phyloP scores from a whole-genome alignment of 2,797 vertebrate species.

The Sternotherus odoratus region DNA sequence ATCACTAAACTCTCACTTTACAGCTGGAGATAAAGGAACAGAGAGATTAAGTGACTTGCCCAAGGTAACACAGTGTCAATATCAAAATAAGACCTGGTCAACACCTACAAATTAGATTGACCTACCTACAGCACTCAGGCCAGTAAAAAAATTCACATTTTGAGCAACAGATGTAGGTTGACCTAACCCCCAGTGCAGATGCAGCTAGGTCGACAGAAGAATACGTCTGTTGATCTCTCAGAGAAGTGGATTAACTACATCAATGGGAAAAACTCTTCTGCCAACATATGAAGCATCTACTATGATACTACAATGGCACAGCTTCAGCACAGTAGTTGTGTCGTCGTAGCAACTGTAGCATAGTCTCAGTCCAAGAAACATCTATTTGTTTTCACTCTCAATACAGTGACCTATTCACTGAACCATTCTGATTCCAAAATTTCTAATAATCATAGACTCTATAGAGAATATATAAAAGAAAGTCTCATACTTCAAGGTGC shows the following conservation, averaged over 20 bases:
- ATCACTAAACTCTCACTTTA: not conserved
- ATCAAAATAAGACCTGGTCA: not conserved
- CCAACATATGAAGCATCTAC: not conserved
- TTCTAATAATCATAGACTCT: not conserved
- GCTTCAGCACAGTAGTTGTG: not conserved
- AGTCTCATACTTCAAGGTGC: not conserved
- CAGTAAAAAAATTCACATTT: not conserved
- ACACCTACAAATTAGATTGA: not conserved
- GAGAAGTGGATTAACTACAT: not conserved
- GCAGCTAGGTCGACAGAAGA: not conserved
- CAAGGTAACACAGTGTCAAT: not conserved
- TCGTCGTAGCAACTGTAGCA: not conserved
- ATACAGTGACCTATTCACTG: not conserved
- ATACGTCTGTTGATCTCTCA: not conserved
- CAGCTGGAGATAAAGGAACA: not conserved
- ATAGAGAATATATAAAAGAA: not conserved
- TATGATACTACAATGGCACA: not conserved
- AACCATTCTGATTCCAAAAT: not conserved
- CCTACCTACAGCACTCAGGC: not conserved
- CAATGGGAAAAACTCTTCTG: not conserved
- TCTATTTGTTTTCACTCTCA: not conserved
- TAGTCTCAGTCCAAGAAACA: not conserved
- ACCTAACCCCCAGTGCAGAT: not conserved
- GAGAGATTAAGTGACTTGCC: not conserved
- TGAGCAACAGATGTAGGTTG: not conserved